Conservation (phyloP, 2,888 invertebrate genomes). For the Drosophila stalkeri region DNA sequence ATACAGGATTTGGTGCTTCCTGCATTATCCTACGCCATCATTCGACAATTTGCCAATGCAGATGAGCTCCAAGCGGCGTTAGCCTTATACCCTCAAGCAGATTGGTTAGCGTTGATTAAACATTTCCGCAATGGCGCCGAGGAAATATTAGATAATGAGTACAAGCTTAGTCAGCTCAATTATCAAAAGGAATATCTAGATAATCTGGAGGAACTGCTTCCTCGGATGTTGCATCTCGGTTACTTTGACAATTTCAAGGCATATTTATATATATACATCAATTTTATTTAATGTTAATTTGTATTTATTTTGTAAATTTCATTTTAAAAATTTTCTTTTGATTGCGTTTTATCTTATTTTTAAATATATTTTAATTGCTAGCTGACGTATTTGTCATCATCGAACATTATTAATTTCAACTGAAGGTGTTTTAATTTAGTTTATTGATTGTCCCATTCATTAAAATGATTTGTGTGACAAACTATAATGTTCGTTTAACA, state of each 20-base stretch:
- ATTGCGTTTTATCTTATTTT: background rate
- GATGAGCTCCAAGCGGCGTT: slow-evolving; percentile 1
- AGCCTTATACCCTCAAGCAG: slow-evolving; percentile 43
- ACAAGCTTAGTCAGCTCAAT: slow-evolving; percentile 9
- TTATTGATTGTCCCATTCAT: background rate
- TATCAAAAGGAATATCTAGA: slow-evolving; percentile 35
- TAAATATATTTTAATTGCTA: background rate
- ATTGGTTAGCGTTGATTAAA: slow-evolving; percentile 43
- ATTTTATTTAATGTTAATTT: background rate
- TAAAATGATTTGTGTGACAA: background rate
- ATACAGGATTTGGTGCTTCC: background rate
- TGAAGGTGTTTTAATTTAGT: background rate
- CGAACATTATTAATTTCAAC: background rate
- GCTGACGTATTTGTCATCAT: background rate
- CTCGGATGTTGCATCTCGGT: slow-evolving; percentile 41
- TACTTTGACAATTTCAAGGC: slow-evolving; percentile 30
- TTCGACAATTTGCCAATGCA: slow-evolving; percentile 1
- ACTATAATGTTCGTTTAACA: background rate
- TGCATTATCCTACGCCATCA: slow-evolving; percentile 8
- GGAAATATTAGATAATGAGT: slow-evolving; percentile 9
- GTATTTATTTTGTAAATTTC: background rate
- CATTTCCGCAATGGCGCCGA: slow-evolving; percentile 34
- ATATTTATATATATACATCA: background rate
- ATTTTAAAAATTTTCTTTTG: background rate
- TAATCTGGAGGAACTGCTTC: slow-evolving; percentile 35